These are phyloP conservation scores for Ariopsis seemanni DNA, from an alignment of 2,113 vertebrate genomes.

Conservation along the genomic window DNA sequence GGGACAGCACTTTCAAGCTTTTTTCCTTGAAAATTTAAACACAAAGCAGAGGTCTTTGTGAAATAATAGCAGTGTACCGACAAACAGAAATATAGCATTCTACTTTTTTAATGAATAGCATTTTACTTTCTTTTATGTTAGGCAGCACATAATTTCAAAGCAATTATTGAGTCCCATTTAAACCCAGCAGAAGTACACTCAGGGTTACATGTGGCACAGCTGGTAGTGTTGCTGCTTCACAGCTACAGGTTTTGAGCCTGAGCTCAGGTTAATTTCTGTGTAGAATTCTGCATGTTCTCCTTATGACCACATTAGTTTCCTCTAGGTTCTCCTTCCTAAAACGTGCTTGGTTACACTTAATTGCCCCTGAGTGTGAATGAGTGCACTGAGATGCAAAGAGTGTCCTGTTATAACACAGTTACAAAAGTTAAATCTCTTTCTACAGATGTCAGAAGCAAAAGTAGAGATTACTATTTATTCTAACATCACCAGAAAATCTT, in stretches of 20 bases:
- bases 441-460: background rate
- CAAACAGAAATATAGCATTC: background rate
- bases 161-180: conserved; percentile 45
- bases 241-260: background rate
- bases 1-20: background rate
- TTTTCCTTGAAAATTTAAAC: conserved; percentile 9
- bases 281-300: background rate
- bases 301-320: background rate
- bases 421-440: background rate
- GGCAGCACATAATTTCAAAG: conserved; percentile 31
- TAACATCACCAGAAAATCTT: background rate
- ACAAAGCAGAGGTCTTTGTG: conserved; percentile 20
- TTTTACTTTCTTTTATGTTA: conserved; percentile 30
- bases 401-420: background rate
- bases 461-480: background rate
- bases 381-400: background rate
- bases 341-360: background rate
- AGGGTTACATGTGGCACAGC: background rate
- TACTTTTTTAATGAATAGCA: conserved; percentile 27
- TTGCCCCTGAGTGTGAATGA: background rate
- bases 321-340: background rate
- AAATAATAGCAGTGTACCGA: conserved; percentile 11
- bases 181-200: background rate
- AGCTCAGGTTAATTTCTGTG: background rate
- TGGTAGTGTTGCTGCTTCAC: background rate